These are phyloP conservation scores for Drosophila infuscata DNA, from an alignment of 2,888 invertebrate genomes.

Conservation along the genomic window DNA sequence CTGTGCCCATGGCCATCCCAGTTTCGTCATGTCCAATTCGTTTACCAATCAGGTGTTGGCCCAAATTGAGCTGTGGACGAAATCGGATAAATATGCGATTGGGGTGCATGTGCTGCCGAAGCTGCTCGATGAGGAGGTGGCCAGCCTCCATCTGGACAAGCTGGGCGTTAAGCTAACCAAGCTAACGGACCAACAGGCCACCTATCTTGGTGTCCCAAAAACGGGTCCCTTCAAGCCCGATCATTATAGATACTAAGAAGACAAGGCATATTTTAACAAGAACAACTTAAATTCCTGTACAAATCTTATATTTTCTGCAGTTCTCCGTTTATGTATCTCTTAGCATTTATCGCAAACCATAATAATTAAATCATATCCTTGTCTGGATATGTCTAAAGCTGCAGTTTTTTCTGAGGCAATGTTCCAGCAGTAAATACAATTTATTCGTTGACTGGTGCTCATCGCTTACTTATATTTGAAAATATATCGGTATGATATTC, in stretches of 20 bases:
- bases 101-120: constrained; percentile 98
- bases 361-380: constrained; percentile 45
- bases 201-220: constrained; percentile 94
- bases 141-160: constrained; percentile 96
- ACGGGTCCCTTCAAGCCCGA: constrained; percentile 99
- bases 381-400: too few species aligned
- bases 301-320: constrained; percentile 6
- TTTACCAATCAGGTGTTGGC: constrained; percentile 99
- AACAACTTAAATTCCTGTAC: not conserved
- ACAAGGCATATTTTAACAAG: not conserved
- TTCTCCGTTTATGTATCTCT: not conserved
- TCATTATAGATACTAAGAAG: constrained; percentile 95
- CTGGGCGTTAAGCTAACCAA: constrained; percentile 98
- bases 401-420: too few species aligned
- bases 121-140: constrained; percentile 98
- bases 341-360: constrained; percentile 26
- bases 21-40: constrained; percentile 99
- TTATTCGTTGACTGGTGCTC: not conserved
- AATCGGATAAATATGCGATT: constrained; percentile 91
- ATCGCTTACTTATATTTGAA: not conserved
- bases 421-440: not conserved
- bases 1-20: constrained; percentile 99
- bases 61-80: constrained; percentile 99
- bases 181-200: constrained; percentile 93
- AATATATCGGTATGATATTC: not conserved